These are phyloP conservation scores for Delphinus delphis DNA, from an alignment of 2,113 vertebrate genomes.

Conservation along the genomic window DNA sequence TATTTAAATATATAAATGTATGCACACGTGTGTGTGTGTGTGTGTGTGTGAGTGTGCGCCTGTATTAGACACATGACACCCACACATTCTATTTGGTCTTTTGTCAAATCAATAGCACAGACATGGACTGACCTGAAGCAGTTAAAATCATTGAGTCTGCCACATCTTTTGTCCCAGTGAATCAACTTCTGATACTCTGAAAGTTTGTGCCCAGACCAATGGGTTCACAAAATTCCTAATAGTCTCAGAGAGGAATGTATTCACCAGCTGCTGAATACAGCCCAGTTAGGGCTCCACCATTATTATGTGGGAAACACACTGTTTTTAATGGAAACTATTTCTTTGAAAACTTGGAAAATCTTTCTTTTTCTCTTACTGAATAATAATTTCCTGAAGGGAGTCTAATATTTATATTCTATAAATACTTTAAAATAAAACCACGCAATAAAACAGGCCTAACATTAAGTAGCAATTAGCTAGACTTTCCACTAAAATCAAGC, in stretches of 20 bases:
- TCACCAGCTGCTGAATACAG: conserved; percentile 12
- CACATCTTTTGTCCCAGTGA: not conserved
- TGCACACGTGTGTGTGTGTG: rapidly evolving
- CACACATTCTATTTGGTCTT: not conserved
- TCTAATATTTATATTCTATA: conserved; percentile 76
- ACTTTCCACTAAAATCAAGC: conserved; percentile 76
- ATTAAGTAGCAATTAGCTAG: conserved; percentile 71
- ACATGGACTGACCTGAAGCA: not conserved
- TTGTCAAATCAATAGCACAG: not conserved
- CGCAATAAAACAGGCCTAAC: conserved; percentile 66
- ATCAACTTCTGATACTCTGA: not conserved
- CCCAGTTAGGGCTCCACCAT: not conserved
- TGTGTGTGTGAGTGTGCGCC: rapidly evolving
- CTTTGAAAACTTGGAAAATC: conserved; percentile 61
- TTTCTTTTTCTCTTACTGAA: conserved; percentile 71
- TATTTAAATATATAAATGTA: not conserved
- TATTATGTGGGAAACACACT: conserved; percentile 58
- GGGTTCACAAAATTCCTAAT: conserved; percentile 8
- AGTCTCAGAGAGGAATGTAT: conserved; percentile 11
- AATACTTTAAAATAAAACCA: conserved; percentile 77
- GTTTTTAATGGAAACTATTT: conserved; percentile 68
- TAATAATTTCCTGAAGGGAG: conserved; percentile 71
- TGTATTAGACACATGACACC: not conserved
- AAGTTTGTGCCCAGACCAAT: not conserved
- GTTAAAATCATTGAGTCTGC: not conserved